phyloP scores from a whole-genome alignment of 1,140 invertebrate species.

The Lepidurus apus region DNA sequence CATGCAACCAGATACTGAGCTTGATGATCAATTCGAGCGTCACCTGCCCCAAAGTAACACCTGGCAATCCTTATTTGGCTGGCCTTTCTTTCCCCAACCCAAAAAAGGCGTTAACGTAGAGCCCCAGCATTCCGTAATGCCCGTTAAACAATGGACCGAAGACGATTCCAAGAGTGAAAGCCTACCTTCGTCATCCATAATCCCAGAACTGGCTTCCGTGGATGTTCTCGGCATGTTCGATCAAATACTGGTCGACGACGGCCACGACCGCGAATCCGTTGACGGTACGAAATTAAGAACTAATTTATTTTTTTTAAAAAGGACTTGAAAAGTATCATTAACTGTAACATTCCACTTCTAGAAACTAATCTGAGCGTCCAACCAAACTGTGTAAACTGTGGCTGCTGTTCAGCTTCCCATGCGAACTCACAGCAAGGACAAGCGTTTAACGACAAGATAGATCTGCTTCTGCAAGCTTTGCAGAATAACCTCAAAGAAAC shows the following conservation, averaged over 20 bases:
- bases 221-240: background rate
- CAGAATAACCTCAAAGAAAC: background rate
- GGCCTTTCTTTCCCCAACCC: background rate
- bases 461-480: background rate
- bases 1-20: background rate
- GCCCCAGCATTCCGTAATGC: background rate
- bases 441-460: background rate
- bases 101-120: background rate
- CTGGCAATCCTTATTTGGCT: slow-evolving; percentile 5
- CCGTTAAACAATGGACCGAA: slow-evolving; percentile 5
- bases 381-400: background rate
- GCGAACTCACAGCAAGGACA: background rate
- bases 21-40: background rate
- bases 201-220: background rate
- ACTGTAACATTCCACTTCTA: background rate
- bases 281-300: background rate
- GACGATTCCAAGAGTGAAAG: background rate
- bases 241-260: background rate
- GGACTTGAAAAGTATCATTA: background rate
- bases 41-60: background rate
- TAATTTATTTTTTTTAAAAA: background rate
- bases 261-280: background rate
- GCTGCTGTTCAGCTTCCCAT: background rate
- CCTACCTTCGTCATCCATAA: background rate
- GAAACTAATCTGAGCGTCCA: background rate